These are phyloP conservation scores for Oophaga sylvatica DNA, from an alignment of 2,797 vertebrate species.

Conservation along the genomic window DNA sequence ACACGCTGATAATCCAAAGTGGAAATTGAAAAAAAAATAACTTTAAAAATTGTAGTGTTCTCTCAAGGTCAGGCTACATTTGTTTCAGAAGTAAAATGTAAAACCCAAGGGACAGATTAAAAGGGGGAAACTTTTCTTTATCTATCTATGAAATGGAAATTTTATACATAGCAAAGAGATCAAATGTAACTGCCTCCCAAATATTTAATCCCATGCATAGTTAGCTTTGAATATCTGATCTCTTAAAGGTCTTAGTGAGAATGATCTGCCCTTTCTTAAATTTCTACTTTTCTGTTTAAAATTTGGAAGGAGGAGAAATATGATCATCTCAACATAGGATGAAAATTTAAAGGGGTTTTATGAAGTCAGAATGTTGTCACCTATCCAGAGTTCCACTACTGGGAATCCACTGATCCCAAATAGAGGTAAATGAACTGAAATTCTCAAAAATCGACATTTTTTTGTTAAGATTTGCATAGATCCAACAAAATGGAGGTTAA, in stretches of 20 bases:
- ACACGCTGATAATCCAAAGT: background rate
- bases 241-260: background rate
- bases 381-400: too few species aligned
- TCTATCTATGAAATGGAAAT: constrained; percentile 39
- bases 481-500: too few species aligned
- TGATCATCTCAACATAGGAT: too few species aligned
- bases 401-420: too few species aligned
- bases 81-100: background rate
- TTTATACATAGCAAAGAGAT: constrained; percentile 18
- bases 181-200: constrained; percentile 21
- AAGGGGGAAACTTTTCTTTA: background rate
- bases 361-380: too few species aligned
- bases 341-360: too few species aligned
- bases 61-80: constrained; percentile 25
- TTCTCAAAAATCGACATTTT: too few species aligned
- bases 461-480: too few species aligned
- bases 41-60: background rate
- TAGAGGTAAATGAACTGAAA: too few species aligned
- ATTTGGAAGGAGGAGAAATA: too few species aligned
- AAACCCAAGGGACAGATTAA: constrained; percentile 32
- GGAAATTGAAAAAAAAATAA: background rate
- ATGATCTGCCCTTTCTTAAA: background rate
- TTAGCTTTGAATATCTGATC: background rate
- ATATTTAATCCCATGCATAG: constrained; percentile 27
- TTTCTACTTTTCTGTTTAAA: too few species aligned